phyloP scores from a whole-genome alignment of 1,140 invertebrate genomes.

The Aradophagus sp. region DNA sequence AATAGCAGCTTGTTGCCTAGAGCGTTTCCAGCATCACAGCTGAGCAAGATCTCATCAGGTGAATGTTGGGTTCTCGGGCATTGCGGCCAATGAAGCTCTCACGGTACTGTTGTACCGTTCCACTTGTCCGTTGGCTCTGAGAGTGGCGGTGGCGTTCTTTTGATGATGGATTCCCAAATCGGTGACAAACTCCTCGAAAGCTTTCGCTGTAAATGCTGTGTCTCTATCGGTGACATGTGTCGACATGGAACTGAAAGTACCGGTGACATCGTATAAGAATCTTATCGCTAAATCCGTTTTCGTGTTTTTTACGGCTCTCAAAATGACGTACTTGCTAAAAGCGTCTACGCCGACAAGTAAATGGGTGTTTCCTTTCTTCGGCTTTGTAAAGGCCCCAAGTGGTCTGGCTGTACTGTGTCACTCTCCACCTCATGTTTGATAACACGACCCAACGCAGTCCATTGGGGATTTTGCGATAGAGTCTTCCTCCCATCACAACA shows the following conservation, averaged over 20 bases:
- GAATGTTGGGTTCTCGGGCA: no score
- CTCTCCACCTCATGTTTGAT: constrained; percentile 7
- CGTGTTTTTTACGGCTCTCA: constrained; percentile 8
- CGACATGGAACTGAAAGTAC: constrained; percentile 42
- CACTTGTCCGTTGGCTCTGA: constrained; percentile 2
- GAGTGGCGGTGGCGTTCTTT: neutral
- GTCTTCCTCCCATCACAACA: constrained; percentile 2
- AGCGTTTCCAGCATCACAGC: no score
- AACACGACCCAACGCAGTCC: constrained; percentile 12
- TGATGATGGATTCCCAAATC: neutral
- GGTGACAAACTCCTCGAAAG: neutral
- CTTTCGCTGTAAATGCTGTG: neutral
- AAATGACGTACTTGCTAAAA: constrained; percentile 58
- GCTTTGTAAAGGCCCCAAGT: constrained; percentile 40
- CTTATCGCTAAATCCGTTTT: constrained; percentile 1
- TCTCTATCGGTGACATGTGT: constrained; percentile 45
- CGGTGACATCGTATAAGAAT: constrained; percentile 24
- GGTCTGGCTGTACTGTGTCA: constrained; percentile 13
- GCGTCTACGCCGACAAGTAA: constrained; percentile 65
- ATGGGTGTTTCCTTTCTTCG: constrained; percentile 58
- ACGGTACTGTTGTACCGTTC: neutral
- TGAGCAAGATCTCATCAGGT: no score
- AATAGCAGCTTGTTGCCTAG: no score
- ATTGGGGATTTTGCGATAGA: constrained; percentile 1
- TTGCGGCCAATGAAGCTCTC: no score